Conservation (phyloP, 2,797 vertebrate genomes). For the Gallinago stenura region DNA sequence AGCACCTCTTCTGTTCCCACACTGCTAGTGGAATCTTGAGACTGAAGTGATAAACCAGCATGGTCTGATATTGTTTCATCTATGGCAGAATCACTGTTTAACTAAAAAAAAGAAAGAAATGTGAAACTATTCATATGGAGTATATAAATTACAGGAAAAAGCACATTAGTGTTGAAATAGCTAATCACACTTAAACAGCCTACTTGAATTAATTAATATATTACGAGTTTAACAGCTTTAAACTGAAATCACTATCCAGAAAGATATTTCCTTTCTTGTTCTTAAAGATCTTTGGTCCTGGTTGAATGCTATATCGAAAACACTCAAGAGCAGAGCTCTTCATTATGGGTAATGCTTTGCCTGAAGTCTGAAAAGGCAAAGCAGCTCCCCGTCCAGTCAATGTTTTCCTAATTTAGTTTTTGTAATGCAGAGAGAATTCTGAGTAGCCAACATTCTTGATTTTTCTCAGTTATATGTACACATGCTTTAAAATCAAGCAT, state of each 20-base stretch:
- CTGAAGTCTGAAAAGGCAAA: not conserved
- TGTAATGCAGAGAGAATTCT: not conserved
- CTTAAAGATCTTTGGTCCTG: not conserved
- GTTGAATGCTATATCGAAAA: not conserved
- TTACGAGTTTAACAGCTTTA: not conserved
- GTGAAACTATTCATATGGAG: not conserved
- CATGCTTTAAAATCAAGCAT: not conserved
- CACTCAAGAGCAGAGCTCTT: not conserved
- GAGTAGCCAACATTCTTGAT: not conserved
- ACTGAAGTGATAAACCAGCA: conserved; percentile 89
- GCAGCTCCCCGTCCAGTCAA: not conserved
- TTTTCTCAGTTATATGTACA: not conserved
- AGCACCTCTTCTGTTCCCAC: conserved; percentile 87
- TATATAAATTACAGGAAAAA: not conserved
- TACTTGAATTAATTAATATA: not conserved
- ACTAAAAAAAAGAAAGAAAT: conserved; percentile 73
- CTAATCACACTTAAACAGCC: too few relatives aligned
- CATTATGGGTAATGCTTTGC: not conserved
- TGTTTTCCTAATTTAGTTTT: not conserved
- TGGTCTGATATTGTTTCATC: conserved; percentile 90
- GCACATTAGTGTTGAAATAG: not conserved
- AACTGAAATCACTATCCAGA: not conserved
- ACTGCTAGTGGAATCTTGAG: conserved; percentile 91
- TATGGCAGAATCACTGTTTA: conserved; percentile 89
- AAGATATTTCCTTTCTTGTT: not conserved